Evolutionary conservation across 1,140 invertebrate genomes (phyloP).

Genomic region (Listronotus bonariensis): DNA sequence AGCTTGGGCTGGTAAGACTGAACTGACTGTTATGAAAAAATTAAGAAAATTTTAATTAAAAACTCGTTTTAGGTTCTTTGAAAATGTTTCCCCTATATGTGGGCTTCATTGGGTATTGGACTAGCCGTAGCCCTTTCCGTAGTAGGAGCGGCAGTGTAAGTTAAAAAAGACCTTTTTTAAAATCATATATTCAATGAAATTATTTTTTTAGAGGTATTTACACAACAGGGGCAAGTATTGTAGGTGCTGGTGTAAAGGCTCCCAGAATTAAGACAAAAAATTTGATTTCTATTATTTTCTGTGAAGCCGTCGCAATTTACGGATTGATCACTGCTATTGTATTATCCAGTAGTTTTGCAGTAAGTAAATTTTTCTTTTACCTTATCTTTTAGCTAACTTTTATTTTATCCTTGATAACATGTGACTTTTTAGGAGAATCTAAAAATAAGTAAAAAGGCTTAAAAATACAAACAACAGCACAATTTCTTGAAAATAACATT

Average conservation of each 20-base stretch:
- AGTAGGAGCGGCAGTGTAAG: constrained; percentile 92
- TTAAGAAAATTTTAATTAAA: not conserved
- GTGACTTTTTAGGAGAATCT: too few relatives aligned
- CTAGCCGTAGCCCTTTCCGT: constrained; percentile 93
- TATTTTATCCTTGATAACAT: too few relatives aligned
- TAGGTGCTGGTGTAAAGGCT: constrained; percentile 97
- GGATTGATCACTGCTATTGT: constrained; percentile 92
- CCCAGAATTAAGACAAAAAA: constrained; percentile 99
- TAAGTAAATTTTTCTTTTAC: constrained; percentile 11
- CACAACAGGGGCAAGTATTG: constrained; percentile 93
- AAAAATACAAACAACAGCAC: too few relatives aligned
- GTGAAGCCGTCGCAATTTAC: constrained; percentile 93
- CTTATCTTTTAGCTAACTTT: too few relatives aligned
- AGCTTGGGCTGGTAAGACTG: constrained; percentile 46
- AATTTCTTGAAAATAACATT: too few relatives aligned
- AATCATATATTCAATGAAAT: too few relatives aligned
- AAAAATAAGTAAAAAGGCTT: too few relatives aligned
- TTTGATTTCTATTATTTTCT: constrained; percentile 95
- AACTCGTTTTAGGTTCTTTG: constrained; percentile 68
- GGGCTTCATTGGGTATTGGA: constrained; percentile 90
- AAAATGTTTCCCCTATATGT: constrained; percentile 88
- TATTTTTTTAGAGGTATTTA: constrained; percentile 77
- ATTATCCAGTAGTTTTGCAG: constrained; percentile 56
- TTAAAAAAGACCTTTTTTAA: constrained; percentile 30
- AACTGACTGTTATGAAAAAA: not conserved